These are phyloP conservation scores for Sarcophaga subvicina DNA, from an alignment of 2,888 invertebrate species.

Conservation along the genomic window DNA sequence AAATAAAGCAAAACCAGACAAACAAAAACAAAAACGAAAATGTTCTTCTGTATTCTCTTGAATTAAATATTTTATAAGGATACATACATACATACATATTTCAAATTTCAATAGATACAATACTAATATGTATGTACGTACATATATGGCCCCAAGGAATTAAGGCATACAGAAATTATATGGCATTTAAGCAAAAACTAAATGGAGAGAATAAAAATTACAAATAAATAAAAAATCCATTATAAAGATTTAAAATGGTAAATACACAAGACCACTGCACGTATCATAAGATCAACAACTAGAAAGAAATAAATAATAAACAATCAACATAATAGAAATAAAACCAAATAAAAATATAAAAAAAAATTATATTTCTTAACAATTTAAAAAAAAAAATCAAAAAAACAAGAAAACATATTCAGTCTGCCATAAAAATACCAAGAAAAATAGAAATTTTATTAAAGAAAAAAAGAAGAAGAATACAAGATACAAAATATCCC, in stretches of 20 bases:
- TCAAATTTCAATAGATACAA: conserved; percentile 21
- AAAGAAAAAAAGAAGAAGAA: not conserved
- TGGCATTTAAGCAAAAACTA: too few relatives aligned
- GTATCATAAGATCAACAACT: too few relatives aligned
- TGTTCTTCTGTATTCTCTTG: not conserved
- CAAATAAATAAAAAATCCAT: conserved; percentile 5
- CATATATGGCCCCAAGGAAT: conserved; percentile 24
- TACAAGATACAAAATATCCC: not conserved
- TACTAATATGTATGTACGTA: too few relatives aligned
- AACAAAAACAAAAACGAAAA: not conserved
- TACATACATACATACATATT: not conserved
- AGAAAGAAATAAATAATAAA: not conserved
- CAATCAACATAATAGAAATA: not conserved
- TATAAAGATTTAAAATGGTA: conserved; percentile 5
- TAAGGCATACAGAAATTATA: not conserved
- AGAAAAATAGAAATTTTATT: not conserved
- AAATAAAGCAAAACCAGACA: not conserved
- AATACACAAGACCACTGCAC: not conserved
- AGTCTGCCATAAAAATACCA: not conserved
- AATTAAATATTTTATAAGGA: not conserved
- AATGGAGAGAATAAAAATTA: not conserved
- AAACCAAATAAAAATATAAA: not conserved
- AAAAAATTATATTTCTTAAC: not conserved
- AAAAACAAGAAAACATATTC: too few relatives aligned
- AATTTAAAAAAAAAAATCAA: not conserved